These are phyloP conservation scores for Drosophila multiciliata DNA, from an alignment of 2,888 invertebrate species.

Conservation along the genomic window DNA sequence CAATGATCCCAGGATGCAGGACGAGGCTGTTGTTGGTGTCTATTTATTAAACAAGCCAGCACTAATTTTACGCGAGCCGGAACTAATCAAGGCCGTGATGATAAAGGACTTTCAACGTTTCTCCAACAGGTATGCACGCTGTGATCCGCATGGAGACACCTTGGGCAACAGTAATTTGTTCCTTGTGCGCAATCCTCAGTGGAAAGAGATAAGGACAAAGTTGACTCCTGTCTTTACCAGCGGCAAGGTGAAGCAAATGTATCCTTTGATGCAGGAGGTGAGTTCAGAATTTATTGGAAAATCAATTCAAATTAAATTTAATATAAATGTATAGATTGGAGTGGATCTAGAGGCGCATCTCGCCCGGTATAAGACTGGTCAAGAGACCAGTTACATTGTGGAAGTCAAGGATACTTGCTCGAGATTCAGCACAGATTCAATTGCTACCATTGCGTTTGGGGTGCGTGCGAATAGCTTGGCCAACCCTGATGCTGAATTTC, in stretches of 20 bases:
- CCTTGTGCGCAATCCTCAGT: slow-evolving; percentile 84
- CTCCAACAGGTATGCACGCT: slow-evolving; percentile 72
- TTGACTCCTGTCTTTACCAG: slow-evolving; percentile 85
- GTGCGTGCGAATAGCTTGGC: slow-evolving; percentile 80
- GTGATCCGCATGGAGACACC: slow-evolving; percentile 81
- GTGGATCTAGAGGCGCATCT: slow-evolving; percentile 72
- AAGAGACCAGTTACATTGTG: slow-evolving; percentile 40
- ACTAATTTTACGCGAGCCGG: slow-evolving; percentile 85
- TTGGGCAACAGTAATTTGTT: slow-evolving; percentile 85
- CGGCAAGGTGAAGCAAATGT: slow-evolving; percentile 84
- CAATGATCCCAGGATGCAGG: slow-evolving; percentile 65
- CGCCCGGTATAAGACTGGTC: slow-evolving; percentile 1
- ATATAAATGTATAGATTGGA: slow-evolving; percentile 62
- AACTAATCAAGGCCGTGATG: slow-evolving; percentile 85
- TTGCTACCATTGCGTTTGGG: slow-evolving; percentile 83
- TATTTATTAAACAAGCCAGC: slow-evolving; percentile 85
- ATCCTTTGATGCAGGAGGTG: slow-evolving; percentile 81
- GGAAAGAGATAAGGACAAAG: slow-evolving; percentile 85
- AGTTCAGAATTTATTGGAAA: neutral
- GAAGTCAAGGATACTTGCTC: slow-evolving; percentile 81
- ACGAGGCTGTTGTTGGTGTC: slow-evolving; percentile 83
- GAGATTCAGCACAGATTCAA: slow-evolving; percentile 82
- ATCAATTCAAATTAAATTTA: neutral
- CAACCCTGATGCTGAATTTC: slow-evolving; percentile 81
- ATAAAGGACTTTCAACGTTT: slow-evolving; percentile 86